Conservation (phyloP, 2,888 invertebrate genomes). For the Oxystoma pomonae region DNA sequence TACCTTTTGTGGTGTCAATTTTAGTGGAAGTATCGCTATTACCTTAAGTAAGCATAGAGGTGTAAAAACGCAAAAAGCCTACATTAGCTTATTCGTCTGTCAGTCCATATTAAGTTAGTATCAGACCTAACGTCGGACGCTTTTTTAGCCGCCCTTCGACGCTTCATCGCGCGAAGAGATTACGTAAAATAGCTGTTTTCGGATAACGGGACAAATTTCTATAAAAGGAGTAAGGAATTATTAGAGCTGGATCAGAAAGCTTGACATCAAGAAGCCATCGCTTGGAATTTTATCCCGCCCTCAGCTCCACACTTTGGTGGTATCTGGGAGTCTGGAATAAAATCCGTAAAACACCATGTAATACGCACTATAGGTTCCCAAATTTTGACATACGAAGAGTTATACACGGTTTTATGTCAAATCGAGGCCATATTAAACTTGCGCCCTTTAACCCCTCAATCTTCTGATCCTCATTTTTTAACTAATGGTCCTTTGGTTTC, state of each 20-base stretch:
- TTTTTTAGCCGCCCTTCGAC: slow-evolving; percentile 2
- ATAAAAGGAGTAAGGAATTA: slow-evolving; percentile 21
- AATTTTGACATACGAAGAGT: slow-evolving; percentile 34
- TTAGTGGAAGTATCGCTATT: background rate
- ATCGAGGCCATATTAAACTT: slow-evolving; percentile 39
- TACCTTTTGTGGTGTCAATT: background rate
- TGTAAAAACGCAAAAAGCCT: background rate
- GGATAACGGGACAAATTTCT: slow-evolving; percentile 33
- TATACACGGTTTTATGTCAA: slow-evolving; percentile 33
- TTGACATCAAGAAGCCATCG: background rate
- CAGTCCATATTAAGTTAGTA: background rate
- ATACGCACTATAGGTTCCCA: slow-evolving; percentile 28
- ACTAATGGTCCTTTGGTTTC: slow-evolving; percentile 22
- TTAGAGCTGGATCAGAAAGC: slow-evolving; percentile 9
- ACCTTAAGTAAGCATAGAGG: background rate
- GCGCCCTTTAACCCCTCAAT: slow-evolving; percentile 32
- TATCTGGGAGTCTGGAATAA: slow-evolving; percentile 39
- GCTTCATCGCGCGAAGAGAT: background rate
- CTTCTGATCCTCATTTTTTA: slow-evolving; percentile 35
- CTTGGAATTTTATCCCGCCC: slow-evolving; percentile 38
- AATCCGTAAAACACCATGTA: slow-evolving; percentile 36
- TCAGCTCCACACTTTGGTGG: slow-evolving; percentile 37
- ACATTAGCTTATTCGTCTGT: background rate
- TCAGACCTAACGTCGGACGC: background rate
- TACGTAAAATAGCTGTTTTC: slow-evolving; percentile 18